Conservation (phyloP, 35 echinoderm and acorn worm genomes). For the Eucidaris tribuloides region DNA sequence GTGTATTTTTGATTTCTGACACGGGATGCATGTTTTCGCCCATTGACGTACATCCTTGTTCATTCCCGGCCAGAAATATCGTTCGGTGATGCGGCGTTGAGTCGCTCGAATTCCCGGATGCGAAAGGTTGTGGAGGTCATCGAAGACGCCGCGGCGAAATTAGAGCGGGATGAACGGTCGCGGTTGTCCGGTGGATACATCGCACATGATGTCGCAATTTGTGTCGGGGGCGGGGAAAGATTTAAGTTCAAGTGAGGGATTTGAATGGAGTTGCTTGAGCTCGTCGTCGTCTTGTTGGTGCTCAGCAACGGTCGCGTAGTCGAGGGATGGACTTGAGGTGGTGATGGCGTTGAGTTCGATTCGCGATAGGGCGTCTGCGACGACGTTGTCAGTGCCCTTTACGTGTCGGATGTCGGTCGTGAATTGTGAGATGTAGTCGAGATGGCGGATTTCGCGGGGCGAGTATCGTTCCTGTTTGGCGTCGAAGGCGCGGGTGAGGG, state of each 20-base stretch:
- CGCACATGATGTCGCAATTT: slow-evolving; percentile 21
- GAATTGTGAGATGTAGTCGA: slow-evolving; percentile 52
- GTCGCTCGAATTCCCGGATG: slow-evolving; percentile 31
- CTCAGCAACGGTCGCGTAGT: background rate
- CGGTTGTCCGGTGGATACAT: slow-evolving; percentile 29
- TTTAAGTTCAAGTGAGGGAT: slow-evolving; percentile 29
- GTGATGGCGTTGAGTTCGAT: background rate
- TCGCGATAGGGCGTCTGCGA: slow-evolving; percentile 37
- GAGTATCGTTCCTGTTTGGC: slow-evolving; percentile 37
- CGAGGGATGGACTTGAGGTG: background rate
- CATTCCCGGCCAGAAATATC: slow-evolving; percentile 35
- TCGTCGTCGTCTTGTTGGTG: slow-evolving; percentile 27
- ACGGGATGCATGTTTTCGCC: slow-evolving; percentile 30
- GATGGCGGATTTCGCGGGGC: slow-evolving; percentile 38
- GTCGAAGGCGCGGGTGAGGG: slow-evolving; percentile 10
- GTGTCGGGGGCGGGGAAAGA: background rate
- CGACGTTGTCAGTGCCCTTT: slow-evolving; percentile 32
- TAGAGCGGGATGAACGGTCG: slow-evolving; percentile 21
- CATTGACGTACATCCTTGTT: slow-evolving; percentile 47
- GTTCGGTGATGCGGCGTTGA: slow-evolving; percentile 26
- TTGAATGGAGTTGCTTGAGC: slow-evolving; percentile 10
- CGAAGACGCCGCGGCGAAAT: slow-evolving; percentile 6
- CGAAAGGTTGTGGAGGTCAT: slow-evolving; percentile 12
- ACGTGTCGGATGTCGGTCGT: slow-evolving; percentile 55
- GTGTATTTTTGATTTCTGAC: slow-evolving; percentile 44